Evolutionary conservation across 2,113 vertebrate genomes (phyloP).

Genomic region (Plotosus lineatus): DNA sequence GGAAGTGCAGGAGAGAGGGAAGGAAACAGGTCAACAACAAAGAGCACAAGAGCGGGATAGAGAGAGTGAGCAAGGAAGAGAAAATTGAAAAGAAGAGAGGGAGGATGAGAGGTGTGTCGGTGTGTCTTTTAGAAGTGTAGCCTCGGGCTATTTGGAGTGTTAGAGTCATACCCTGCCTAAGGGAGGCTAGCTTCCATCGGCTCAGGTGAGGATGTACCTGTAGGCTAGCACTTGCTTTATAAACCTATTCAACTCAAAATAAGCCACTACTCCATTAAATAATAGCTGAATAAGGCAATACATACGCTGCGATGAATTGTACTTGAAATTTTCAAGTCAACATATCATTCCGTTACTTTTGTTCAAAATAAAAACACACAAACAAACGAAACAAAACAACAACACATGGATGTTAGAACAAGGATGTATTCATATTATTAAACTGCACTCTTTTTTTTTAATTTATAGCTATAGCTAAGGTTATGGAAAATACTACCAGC

Average conservation of each 20-base stretch:
- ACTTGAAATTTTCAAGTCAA: not conserved
- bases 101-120: conserved; percentile 48
- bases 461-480: not conserved
- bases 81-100: conserved; percentile 45
- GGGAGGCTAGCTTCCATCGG: conserved; percentile 48
- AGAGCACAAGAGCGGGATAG: conserved; percentile 35
- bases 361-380: not conserved
- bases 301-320: not conserved
- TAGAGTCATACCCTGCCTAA: conserved; percentile 55
- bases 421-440: not conserved
- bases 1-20: conserved; percentile 8
- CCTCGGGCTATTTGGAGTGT: conserved; percentile 56
- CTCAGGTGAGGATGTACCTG: conserved; percentile 53
- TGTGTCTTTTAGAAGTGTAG: conserved; percentile 50
- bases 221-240: conserved; percentile 38
- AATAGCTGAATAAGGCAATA: conserved; percentile 31
- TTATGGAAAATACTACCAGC: no score
- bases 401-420: not conserved
- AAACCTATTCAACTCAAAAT: conserved; percentile 31
- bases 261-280: conserved; percentile 30
- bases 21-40: conserved; percentile 37
- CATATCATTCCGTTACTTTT: not conserved
- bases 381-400: no score
- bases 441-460: no score
- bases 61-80: conserved; percentile 30